These are phyloP conservation scores for Anguilla rostrata DNA, from an alignment of 2,113 vertebrate genomes.

Conservation along the genomic window DNA sequence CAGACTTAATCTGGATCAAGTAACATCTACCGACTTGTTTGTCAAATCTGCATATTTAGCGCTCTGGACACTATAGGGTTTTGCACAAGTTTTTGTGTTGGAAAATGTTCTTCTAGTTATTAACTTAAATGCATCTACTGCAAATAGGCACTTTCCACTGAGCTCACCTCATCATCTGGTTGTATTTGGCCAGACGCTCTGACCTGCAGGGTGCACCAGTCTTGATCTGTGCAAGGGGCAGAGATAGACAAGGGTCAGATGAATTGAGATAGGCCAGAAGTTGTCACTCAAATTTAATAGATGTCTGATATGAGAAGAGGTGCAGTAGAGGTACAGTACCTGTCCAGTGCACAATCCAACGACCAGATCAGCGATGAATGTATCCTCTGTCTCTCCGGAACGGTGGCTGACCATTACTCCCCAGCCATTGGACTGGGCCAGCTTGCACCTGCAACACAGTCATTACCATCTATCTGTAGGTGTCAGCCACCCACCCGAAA, in stretches of 20 bases:
- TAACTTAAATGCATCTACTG: background rate
- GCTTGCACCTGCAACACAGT: constrained; percentile 73
- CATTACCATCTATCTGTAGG: background rate
- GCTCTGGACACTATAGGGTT: background rate
- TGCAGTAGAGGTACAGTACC: constrained; percentile 69
- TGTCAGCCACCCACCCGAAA: background rate
- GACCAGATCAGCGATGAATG: constrained; percentile 86
- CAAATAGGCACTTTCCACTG: background rate
- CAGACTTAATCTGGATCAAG: too few relatives aligned
- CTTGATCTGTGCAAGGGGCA: constrained; percentile 73
- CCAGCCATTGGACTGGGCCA: constrained; percentile 85
- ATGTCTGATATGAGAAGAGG: background rate
- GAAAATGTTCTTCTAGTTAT: background rate
- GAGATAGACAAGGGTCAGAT: background rate
- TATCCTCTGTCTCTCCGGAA: constrained; percentile 87
- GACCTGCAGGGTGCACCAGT: constrained; percentile 87
- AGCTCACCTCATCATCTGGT: constrained; percentile 86
- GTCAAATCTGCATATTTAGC: background rate
- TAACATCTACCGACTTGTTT: background rate
- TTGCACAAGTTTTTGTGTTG: background rate
- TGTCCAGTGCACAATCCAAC: constrained; percentile 89
- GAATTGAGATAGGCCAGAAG: background rate
- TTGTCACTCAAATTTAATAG: background rate
- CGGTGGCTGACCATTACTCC: constrained; percentile 92
- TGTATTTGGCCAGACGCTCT: constrained; percentile 86